Evolutionary conservation across 2,113 vertebrate species (phyloP).

Genomic region (Gadus chalcogrammus): DNA sequence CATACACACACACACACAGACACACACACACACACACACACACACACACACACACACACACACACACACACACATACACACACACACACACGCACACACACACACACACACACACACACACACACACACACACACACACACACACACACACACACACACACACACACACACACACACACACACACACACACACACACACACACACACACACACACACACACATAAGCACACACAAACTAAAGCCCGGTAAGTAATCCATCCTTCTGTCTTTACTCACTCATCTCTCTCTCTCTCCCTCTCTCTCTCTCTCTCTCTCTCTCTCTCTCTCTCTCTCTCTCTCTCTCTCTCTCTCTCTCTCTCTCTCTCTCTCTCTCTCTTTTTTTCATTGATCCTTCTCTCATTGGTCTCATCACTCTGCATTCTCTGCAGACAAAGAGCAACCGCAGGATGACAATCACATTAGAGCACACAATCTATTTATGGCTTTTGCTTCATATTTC

Average conservation of each 20-base stretch:
- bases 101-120: too few relatives aligned
- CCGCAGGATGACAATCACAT: conserved; percentile 72
- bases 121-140: too few relatives aligned
- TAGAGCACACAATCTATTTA: conserved; percentile 72
- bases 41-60: conserved; percentile 3
- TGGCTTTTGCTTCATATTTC: conserved; percentile 71
- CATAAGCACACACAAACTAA: conserved; percentile 11
- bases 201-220: too few relatives aligned
- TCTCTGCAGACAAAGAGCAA: conserved; percentile 68
- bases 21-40: not conserved
- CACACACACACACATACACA: too few relatives aligned
- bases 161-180: conserved; percentile 7
- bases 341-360: conserved; percentile 54
- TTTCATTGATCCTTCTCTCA: conserved; percentile 62
- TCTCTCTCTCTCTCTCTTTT: conserved; percentile 45
- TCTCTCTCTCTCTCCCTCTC: not conserved
- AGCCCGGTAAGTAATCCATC: conserved; percentile 46
- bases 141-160: too few relatives aligned
- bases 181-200: too few relatives aligned
- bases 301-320: conserved; percentile 6
- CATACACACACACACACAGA: not conserved
- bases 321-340: conserved; percentile 5
- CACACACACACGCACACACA: too few relatives aligned
- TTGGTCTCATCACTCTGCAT: conserved; percentile 64
- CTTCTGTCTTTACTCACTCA: conserved; percentile 17